Conservation (phyloP, 2,888 invertebrate genomes). For the Sycophila texana region DNA sequence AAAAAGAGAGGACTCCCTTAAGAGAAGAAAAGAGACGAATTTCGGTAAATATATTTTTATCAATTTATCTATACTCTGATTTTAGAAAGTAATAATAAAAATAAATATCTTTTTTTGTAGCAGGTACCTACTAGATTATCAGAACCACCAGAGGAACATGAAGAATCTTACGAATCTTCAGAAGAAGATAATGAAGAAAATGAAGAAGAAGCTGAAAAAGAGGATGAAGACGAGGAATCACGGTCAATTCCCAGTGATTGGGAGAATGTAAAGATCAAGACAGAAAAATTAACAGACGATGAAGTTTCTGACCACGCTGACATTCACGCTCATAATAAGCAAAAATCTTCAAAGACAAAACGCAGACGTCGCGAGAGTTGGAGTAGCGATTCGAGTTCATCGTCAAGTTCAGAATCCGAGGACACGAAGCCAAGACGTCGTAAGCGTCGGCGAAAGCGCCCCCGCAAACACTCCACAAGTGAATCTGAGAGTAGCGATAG, state of each 20-base stretch:
- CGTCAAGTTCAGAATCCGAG: conserved; percentile 67
- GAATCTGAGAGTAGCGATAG: conserved; percentile 66
- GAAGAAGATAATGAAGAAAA: conserved; percentile 54
- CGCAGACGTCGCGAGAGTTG: conserved; percentile 58
- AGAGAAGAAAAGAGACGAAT: no score
- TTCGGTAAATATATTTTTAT: no score
- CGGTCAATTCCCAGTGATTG: conserved; percentile 68
- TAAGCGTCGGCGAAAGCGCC: conserved; percentile 51
- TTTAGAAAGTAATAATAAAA: no score
- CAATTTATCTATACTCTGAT: no score
- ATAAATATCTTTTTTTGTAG: not conserved
- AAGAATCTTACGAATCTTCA: conserved; percentile 51
- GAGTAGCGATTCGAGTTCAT: conserved; percentile 65
- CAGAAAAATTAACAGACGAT: conserved; percentile 67
- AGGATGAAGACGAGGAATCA: conserved; percentile 59
- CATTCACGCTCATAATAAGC: conserved; percentile 25
- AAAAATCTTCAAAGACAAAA: conserved; percentile 57
- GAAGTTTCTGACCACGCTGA: conserved; percentile 29
- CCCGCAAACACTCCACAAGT: conserved; percentile 60
- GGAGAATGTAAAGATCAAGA: conserved; percentile 69
- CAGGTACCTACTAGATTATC: not conserved
- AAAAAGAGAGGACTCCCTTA: conserved; percentile 14
- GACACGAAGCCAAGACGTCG: conserved; percentile 57
- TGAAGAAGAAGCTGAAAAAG: conserved; percentile 37
- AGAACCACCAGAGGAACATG: conserved; percentile 44